These are phyloP conservation scores for Aphidius colemani DNA, from an alignment of 2,888 invertebrate species.

Conservation along the genomic window DNA sequence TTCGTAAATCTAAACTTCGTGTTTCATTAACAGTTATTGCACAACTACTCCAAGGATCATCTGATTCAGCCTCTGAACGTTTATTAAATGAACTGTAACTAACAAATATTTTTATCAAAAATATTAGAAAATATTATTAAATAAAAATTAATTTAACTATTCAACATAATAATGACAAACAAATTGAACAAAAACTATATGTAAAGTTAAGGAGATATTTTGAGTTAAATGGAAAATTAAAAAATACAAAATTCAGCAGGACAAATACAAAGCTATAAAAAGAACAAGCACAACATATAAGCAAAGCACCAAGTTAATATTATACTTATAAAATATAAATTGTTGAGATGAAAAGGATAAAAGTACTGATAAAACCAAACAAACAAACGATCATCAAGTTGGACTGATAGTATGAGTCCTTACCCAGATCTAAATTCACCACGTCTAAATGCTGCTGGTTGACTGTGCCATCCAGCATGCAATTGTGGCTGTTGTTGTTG, in stretches of 20 bases:
- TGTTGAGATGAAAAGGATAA: background rate
- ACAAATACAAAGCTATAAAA: background rate
- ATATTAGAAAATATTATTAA: too few relatives aligned
- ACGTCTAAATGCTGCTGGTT: conserved; percentile 54
- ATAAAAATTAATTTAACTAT: too few relatives aligned
- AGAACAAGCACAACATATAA: too few relatives aligned
- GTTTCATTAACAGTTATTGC: conserved; percentile 41
- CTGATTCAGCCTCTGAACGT: conserved; percentile 52
- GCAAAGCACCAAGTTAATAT: background rate
- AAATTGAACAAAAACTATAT: too few relatives aligned
- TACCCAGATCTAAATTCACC: conserved; percentile 56
- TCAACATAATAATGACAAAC: background rate
- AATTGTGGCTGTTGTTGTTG: conserved; percentile 34
- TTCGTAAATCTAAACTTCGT: conserved; percentile 28
- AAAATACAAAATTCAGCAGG: background rate
- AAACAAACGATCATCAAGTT: too few relatives aligned
- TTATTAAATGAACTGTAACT: conserved; percentile 58
- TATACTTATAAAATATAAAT: background rate
- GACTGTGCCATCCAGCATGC: conserved; percentile 53
- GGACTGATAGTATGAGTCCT: conserved; percentile 15
- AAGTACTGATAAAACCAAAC: background rate
- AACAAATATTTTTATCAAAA: conserved; percentile 8
- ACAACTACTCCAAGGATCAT: conserved; percentile 55
- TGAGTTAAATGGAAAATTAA: too few relatives aligned
- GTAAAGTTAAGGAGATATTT: too few relatives aligned